These are phyloP conservation scores for Hipposideros larvatus DNA, from an alignment of 2,797 vertebrate species.

Conservation along the genomic window DNA sequence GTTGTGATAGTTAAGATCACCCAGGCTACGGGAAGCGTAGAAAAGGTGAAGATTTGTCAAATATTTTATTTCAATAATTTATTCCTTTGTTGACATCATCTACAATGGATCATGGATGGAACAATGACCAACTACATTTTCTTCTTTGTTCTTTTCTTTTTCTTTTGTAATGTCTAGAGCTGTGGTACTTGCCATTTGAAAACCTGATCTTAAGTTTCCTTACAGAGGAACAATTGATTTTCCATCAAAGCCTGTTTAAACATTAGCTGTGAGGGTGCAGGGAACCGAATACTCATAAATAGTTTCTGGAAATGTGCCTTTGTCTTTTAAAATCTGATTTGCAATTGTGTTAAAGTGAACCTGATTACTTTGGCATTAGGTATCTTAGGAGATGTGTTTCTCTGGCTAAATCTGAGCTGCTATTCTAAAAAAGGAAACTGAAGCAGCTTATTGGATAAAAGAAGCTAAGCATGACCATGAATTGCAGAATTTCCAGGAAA, in stretches of 20 bases:
- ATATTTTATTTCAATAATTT: background rate
- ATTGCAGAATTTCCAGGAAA: slow-evolving; percentile 46
- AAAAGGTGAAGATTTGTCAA: background rate
- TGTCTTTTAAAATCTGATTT: slow-evolving; percentile 42
- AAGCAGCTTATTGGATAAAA: slow-evolving; percentile 36
- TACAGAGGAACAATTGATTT: slow-evolving; percentile 58
- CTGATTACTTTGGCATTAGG: background rate
- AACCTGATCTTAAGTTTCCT: slow-evolving; percentile 25
- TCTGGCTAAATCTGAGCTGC: slow-evolving; percentile 45
- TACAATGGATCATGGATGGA: background rate
- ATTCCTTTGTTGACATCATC: background rate
- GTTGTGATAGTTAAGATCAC: background rate
- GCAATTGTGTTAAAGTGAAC: background rate
- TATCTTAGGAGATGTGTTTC: background rate
- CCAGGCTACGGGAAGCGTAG: background rate
- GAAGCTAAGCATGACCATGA: background rate
- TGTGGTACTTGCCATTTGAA: slow-evolving; percentile 36
- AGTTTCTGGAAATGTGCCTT: background rate
- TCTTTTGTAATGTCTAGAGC: background rate
- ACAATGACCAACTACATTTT: background rate
- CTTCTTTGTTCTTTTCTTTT: background rate
- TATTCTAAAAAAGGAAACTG: background rate
- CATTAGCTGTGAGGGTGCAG: background rate
- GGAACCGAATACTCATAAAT: background rate
- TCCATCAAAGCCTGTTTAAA: slow-evolving; percentile 23